These are phyloP conservation scores for Sparidentex hasta DNA, from an alignment of 2,797 vertebrate species.

Conservation along the genomic window DNA sequence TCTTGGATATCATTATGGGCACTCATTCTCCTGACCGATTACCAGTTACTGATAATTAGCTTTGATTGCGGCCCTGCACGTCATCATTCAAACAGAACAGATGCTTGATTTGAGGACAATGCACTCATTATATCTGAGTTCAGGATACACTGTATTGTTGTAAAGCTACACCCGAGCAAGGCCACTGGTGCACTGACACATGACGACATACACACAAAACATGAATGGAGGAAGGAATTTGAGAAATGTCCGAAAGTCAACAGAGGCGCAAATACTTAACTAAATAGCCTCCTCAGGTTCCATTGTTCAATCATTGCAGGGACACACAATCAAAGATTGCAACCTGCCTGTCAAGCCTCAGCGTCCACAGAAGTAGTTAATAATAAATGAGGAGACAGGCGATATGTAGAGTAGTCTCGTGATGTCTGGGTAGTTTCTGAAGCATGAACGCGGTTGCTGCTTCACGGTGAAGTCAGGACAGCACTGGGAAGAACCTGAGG, in stretches of 20 bases:
- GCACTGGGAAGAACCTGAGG: constrained; percentile 37
- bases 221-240: constrained; percentile 76
- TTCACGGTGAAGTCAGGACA: constrained; percentile 41
- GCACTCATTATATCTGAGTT: constrained; percentile 15
- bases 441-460: constrained; percentile 30
- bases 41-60: background rate
- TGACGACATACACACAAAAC: constrained; percentile 59
- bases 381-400: constrained; percentile 50
- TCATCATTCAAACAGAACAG: background rate
- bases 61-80: background rate
- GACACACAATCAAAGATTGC: constrained; percentile 46
- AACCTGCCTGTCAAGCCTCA: constrained; percentile 14
- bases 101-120: background rate
- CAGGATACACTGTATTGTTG: constrained; percentile 26
- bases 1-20: background rate
- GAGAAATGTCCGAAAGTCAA: constrained; percentile 76
- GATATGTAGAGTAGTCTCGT: constrained; percentile 29
- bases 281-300: constrained; percentile 69
- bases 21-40: background rate
- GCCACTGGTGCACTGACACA: constrained; percentile 61
- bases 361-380: constrained; percentile 31
- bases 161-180: constrained; percentile 43
- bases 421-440: constrained; percentile 44
- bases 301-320: constrained; percentile 74
- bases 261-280: constrained; percentile 53